Base-by-base conservation (phyloP, 2,888 invertebrate genomes). In the Quadriops clusia region DNA sequence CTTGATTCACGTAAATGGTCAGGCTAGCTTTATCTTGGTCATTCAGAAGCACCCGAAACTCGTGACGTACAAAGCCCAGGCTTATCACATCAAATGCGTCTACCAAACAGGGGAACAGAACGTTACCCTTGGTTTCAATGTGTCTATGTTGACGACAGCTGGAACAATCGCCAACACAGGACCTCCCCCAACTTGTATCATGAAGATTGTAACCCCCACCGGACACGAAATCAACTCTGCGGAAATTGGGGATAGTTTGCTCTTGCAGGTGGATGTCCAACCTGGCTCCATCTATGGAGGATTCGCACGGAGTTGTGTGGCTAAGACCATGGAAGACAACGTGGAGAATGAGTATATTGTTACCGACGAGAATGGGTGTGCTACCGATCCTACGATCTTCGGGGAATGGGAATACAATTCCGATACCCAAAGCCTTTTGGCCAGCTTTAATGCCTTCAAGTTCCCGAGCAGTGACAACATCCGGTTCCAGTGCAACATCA, bases 11-110 rank as follows among this genome's bases (percentile, higher is more conserved):
- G 77, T 86, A 5, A 87, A 90, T 57, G 90, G 90, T 28, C 75
- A 87, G 56, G 91, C 91, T 13, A 86, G 85, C 54, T 93, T 91
- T 56, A 85, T 93, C 2, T 67, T 95, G 23, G 90, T 95, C 13
- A 86, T 95, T 54, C 94, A 95, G 57, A 89, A 90, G 63, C 94
- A 95, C 74, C 90, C 91, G 0, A 89, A 89, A 65, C 69, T 95
- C 30, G 82, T 94, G 28, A 95, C 94, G 1, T 86, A 85, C 56
- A 85, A 86, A 52, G 90, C 94, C 4, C 89, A 91, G 59, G 93
- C 94, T 2, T 95, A 93, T 65, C 89, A 93, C 61, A 89, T 95
- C 41, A 87, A 87, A 58, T 94, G 94, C 58, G 81, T 90, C 32
- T 94, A 94, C 58, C 86, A 90, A 59, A 90, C 89, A 1, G 90